Conservation (phyloP, 2,888 invertebrate species). For the Phyllotreta striolata region DNA sequence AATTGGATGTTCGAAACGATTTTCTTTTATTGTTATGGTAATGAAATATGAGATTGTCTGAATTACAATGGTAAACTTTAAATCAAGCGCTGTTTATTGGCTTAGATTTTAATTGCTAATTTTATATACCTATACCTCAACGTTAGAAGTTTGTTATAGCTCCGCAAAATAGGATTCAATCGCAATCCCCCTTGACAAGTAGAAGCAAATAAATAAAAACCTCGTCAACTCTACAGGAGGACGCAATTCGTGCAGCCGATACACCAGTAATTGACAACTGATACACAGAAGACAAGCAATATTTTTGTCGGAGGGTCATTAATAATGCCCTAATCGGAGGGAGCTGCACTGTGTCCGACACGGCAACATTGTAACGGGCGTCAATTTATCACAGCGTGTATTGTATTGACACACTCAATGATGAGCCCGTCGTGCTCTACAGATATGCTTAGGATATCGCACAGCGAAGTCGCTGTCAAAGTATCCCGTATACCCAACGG, state of each 20-base stretch:
- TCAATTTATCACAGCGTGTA: conserved; percentile 41
- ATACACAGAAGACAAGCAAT: conserved; percentile 31
- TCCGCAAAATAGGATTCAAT: neutral
- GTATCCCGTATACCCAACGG: conserved; percentile 6
- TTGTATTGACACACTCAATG: conserved; percentile 42
- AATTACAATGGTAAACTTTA: too few species aligned
- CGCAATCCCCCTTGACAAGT: neutral
- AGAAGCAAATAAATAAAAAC: conserved; percentile 17
- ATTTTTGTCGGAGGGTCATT: conserved; percentile 26
- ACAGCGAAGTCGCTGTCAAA: conserved; percentile 38
- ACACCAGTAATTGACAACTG: conserved; percentile 34
- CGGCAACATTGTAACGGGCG: conserved; percentile 26
- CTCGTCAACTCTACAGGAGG: conserved; percentile 5
- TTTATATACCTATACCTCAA: neutral
- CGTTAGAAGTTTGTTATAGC: neutral
- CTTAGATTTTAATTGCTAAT: neutral
- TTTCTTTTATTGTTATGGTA: conserved; percentile 9
- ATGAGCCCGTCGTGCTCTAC: conserved; percentile 38
- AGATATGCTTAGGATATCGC: conserved; percentile 31
- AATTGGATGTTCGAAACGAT: conserved; percentile 8
- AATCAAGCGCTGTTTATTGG: too few species aligned
- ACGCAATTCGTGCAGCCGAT: conserved; percentile 22
- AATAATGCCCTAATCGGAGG: conserved; percentile 23
- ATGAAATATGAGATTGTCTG: too few species aligned
- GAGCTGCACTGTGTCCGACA: conserved; percentile 8